These are phyloP conservation scores for Piprites chloris DNA, from an alignment of 2,113 vertebrate genomes.

Conservation along the genomic window DNA sequence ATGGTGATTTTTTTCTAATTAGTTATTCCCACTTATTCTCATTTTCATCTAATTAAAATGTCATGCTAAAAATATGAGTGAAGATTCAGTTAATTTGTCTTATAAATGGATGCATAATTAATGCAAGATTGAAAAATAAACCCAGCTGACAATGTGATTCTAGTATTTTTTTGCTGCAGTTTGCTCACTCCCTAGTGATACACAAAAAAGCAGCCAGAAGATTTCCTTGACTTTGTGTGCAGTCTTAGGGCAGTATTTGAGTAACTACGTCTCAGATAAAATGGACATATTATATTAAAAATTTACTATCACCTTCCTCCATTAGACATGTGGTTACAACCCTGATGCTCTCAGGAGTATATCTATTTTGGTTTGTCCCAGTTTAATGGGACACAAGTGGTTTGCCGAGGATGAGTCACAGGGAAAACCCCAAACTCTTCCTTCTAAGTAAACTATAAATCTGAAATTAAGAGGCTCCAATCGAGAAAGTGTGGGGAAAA, in stretches of 20 bases:
- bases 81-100: conserved; percentile 8
- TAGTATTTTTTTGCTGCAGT: not conserved
- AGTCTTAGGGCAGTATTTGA: not conserved
- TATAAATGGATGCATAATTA: conserved; percentile 24
- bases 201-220: not conserved
- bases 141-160: not conserved
- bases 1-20: conserved; percentile 17
- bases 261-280: not conserved
- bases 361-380: not conserved
- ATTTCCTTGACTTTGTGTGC: not conserved
- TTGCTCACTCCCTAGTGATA: not conserved
- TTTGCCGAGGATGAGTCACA: too few species aligned
- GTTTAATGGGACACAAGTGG: too few species aligned
- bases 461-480: too few species aligned
- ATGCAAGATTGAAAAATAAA: not conserved
- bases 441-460: too few species aligned
- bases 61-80: conserved; percentile 10
- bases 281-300: not conserved
- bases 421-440: too few species aligned
- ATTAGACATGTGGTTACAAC: not conserved
- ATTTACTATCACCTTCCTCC: not conserved
- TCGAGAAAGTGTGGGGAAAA: too few species aligned
- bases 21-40: conserved; percentile 14
- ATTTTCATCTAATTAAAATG: conserved; percentile 40
- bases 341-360: not conserved